Percentiles rank a stretch among this genome's conserved stretches.
Evolutionary conservation across 53 echinoderm and acorn worm species (phyloP).

Genomic region (Patiria pectinifera): DNA sequence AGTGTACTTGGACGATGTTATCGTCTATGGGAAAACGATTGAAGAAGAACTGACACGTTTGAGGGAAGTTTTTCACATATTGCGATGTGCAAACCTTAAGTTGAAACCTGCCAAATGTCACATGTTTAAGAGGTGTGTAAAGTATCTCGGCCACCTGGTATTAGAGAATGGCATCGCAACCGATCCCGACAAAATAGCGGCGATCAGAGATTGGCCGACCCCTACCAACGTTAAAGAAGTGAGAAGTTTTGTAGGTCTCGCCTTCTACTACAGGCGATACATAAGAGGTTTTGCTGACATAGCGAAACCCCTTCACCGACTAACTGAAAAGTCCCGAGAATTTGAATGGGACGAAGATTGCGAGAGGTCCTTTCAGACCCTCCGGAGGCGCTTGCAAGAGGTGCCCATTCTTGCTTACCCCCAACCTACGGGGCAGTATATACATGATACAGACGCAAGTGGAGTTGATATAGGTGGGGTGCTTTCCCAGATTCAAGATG

Average conservation of each 20-base stretch:
- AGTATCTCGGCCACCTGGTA: background rate
- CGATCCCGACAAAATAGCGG: conserved; percentile 19
- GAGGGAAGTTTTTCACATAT: background rate
- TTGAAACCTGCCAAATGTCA: conserved; percentile 6
- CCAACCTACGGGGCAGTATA: conserved; percentile 23
- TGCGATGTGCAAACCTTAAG: conserved; percentile 18
- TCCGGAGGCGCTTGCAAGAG: background rate
- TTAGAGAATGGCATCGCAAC: background rate
- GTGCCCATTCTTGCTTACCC: conserved; percentile 29
- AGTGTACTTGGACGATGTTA: conserved; percentile 48
- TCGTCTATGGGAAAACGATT: conserved; percentile 21
- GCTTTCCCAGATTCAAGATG: conserved; percentile 29
- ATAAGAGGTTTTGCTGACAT: conserved; percentile 29
- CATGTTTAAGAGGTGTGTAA: background rate
- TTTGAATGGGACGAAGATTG: conserved; percentile 5
- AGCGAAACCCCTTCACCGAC: conserved; percentile 12
- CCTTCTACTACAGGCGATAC: conserved; percentile 21
- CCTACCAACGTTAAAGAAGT: conserved; percentile 8
- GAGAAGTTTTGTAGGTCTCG: conserved; percentile 29
- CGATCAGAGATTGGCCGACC: conserved; percentile 7
- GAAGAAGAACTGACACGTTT: conserved; percentile 2
- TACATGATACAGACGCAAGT: conserved; percentile 39
- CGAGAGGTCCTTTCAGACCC: background rate
- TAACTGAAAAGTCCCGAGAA: background rate
- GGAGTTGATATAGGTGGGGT: conserved; percentile 4